A percentile compares a stretch with the other conserved stretches of the same genome.
Evolutionary conservation across 2,797 vertebrate genomes (phyloP).

Genomic region (Sitta carolinensis): DNA sequence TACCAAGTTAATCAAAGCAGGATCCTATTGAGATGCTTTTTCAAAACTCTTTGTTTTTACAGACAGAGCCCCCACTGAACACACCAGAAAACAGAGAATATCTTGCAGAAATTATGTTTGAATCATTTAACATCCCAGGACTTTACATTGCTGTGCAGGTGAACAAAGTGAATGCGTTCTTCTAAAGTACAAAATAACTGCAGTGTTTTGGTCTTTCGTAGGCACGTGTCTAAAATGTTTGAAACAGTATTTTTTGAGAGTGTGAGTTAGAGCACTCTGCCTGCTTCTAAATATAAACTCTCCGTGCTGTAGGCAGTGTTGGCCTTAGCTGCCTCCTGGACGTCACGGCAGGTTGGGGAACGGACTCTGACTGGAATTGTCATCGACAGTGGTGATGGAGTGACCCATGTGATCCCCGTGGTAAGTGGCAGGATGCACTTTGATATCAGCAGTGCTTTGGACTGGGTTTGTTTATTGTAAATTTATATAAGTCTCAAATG

Average conservation of each 20-base stretch:
- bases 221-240: background rate
- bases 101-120: conserved; percentile 96
- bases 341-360: conserved; percentile 78
- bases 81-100: conserved; percentile 94
- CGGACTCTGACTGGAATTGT: conserved; percentile 78
- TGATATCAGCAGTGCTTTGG: background rate
- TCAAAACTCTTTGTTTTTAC: conserved; percentile 24
- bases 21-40: background rate
- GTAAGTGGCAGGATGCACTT: conserved; percentile 43
- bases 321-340: conserved; percentile 80
- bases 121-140: conserved; percentile 87
- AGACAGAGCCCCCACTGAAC: conserved; percentile 94
- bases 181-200: background rate
- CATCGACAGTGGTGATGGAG: conserved; percentile 80
- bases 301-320: conserved; percentile 72
- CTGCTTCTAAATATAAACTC: background rate
- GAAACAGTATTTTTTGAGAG: background rate
- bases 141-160: conserved; percentile 88
- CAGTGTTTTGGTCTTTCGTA: background rate
- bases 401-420: conserved; percentile 81
- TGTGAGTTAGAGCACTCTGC: background rate
- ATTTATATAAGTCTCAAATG: background rate
- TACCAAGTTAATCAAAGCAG: background rate
- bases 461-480: background rate
- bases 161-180: background rate